phyloP scores from a whole-genome alignment of 2,113 vertebrate genomes.

The Saccopteryx bilineata region DNA sequence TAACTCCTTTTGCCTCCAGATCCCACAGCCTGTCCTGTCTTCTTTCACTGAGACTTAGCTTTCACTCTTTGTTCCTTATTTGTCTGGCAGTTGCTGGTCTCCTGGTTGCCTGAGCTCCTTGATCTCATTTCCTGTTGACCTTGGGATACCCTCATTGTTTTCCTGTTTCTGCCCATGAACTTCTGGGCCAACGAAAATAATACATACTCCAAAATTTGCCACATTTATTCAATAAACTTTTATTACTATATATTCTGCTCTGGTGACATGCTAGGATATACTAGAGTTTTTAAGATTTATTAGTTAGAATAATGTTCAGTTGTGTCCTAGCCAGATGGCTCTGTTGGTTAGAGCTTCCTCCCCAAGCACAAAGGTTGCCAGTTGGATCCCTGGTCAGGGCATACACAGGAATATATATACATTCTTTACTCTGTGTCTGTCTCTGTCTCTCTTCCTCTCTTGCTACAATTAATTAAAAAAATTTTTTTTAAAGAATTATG shows the following conservation, averaged over 20 bases:
- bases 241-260: constrained; percentile 29
- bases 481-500: background rate
- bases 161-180: background rate
- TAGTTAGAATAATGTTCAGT: background rate
- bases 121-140: constrained; percentile 34
- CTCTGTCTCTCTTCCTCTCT: too few species aligned
- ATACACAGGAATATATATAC: too few species aligned
- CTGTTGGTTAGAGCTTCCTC: too few species aligned
- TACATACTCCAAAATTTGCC: background rate
- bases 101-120: background rate
- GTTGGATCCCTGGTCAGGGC: too few species aligned
- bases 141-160: background rate
- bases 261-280: background rate
- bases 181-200: constrained; percentile 37
- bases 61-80: background rate
- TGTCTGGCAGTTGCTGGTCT: background rate
- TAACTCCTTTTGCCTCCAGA: background rate
- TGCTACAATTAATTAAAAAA: too few species aligned
- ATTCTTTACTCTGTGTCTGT: too few species aligned
- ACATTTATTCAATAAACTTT: constrained; percentile 8
- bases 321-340: too few species aligned
- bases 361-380: too few species aligned
- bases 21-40: background rate
- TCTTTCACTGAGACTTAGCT: background rate
- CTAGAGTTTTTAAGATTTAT: background rate